Percentiles rank a stretch among this genome's conserved stretches.
Evolutionary conservation across 2,888 invertebrate species (phyloP).

Genomic region (Mythimna albipuncta): DNA sequence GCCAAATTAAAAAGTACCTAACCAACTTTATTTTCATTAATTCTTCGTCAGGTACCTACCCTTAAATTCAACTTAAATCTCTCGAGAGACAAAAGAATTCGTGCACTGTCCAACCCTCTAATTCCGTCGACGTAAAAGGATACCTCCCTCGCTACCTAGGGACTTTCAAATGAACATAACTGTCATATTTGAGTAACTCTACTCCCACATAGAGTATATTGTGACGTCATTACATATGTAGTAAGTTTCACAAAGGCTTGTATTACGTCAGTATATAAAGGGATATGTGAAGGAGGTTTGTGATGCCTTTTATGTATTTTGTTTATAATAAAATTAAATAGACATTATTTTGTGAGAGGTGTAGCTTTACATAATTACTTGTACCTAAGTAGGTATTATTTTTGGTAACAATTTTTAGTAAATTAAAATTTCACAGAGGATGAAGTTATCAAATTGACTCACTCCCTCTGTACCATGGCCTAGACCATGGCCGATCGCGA

Average conservation of each 20-base stretch:
- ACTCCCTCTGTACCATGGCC: too few relatives aligned
- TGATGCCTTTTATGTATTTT: slow-evolving; percentile 14
- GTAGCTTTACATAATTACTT: too few relatives aligned
- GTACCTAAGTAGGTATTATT: too few relatives aligned
- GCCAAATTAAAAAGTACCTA: neutral
- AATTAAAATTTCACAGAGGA: too few relatives aligned
- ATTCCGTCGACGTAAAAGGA: slow-evolving; percentile 26
- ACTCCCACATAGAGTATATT: slow-evolving; percentile 34
- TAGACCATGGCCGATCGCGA: too few relatives aligned
- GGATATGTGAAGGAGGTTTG: slow-evolving; percentile 4
- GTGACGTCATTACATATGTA: slow-evolving; percentile 34
- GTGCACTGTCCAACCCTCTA: slow-evolving; percentile 19
- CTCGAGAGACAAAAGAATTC: slow-evolving; percentile 34
- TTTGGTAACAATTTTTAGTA: too few relatives aligned
- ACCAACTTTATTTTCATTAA: neutral
- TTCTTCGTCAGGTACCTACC: neutral
- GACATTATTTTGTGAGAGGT: too few relatives aligned
- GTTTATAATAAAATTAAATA: neutral
- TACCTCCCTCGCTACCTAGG: slow-evolving; percentile 10
- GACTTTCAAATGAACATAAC: slow-evolving; percentile 59
- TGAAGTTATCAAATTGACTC: too few relatives aligned
- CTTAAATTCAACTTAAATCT: slow-evolving; percentile 9
- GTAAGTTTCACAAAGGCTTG: slow-evolving; percentile 41
- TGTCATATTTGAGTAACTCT: slow-evolving; percentile 57
- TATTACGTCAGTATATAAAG: slow-evolving; percentile 11